A percentile compares a stretch with the other conserved stretches of the same genome.
Evolutionary conservation across 1,140 invertebrate genomes (phyloP).

Genomic region (Potamilus streckersoni): DNA sequence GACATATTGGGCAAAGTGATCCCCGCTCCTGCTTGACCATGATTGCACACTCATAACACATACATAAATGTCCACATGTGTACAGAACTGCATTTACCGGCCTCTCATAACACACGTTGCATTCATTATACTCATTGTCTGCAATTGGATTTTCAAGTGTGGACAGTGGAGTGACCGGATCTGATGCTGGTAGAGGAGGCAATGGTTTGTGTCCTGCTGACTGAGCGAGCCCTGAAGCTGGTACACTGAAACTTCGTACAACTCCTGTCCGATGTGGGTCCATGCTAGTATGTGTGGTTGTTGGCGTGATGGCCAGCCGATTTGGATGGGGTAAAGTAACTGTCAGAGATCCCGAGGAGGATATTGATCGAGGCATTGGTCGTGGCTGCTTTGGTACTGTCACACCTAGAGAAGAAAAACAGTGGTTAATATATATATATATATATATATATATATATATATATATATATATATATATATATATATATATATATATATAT

Average conservation of each 20-base stretch:
- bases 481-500: too few species aligned
- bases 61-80: constrained; percentile 98
- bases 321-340: constrained; percentile 47
- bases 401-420: constrained; percentile 35
- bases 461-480: too few species aligned
- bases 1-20: constrained; percentile 93
- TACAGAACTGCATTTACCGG: constrained; percentile 93
- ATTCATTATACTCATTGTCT: constrained; percentile 73
- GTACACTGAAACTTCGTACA: constrained; percentile 28
- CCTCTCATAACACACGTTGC: constrained; percentile 95
- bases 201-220: constrained; percentile 28
- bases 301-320: constrained; percentile 24
- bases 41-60: constrained; percentile 98
- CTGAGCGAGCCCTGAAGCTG: constrained; percentile 22
- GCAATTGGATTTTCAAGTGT: constrained; percentile 27
- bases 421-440: background rate
- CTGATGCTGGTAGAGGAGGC: constrained; percentile 33
- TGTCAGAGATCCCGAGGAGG: constrained; percentile 40
- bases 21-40: constrained; percentile 73
- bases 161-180: constrained; percentile 40
- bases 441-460: background rate
- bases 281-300: constrained; percentile 6
- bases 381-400: constrained; percentile 38
- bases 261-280: constrained; percentile 23
- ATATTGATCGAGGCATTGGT: constrained; percentile 48